Evolutionary conservation across 2,113 vertebrate species (phyloP).

Genomic region (Rhea pennata): DNA sequence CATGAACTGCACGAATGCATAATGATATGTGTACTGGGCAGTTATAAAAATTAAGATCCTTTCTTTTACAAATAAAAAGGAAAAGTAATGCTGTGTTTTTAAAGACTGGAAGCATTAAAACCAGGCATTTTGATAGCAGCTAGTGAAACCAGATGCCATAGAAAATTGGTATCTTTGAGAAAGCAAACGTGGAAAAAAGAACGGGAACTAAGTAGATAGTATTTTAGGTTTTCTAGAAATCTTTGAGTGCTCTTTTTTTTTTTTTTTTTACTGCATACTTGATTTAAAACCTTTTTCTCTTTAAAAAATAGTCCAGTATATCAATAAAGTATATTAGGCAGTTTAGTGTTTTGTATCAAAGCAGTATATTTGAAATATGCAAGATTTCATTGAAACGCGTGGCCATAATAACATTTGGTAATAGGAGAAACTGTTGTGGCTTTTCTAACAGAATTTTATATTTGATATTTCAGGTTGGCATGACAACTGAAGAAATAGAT

Average conservation of each 20-base stretch:
- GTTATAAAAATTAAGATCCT: not conserved
- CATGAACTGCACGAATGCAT: not conserved
- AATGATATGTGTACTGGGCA: not conserved
- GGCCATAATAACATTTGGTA: conserved; percentile 30
- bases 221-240: conserved; percentile 7
- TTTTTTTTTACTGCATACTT: not conserved
- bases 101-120: not conserved
- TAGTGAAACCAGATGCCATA: conserved; percentile 29
- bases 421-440: conserved; percentile 59
- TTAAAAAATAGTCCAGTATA: not conserved
- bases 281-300: not conserved
- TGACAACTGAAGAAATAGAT: conserved; percentile 98
- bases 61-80: conserved; percentile 2
- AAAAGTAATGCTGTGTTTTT: not conserved
- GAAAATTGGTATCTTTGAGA: conserved; percentile 27
- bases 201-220: not conserved
- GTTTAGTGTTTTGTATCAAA: conserved; percentile 15
- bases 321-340: not conserved
- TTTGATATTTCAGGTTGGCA: conserved; percentile 89
- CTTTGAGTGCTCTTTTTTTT: not conserved
- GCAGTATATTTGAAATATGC: conserved; percentile 9
- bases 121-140: conserved; percentile 11
- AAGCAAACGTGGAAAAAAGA: conserved; percentile 4
- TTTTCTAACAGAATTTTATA: conserved; percentile 64
- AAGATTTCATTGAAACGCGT: not conserved